These are phyloP conservation scores for Phasianus colchicus DNA, from an alignment of 2,113 vertebrate genomes.

Conservation along the genomic window DNA sequence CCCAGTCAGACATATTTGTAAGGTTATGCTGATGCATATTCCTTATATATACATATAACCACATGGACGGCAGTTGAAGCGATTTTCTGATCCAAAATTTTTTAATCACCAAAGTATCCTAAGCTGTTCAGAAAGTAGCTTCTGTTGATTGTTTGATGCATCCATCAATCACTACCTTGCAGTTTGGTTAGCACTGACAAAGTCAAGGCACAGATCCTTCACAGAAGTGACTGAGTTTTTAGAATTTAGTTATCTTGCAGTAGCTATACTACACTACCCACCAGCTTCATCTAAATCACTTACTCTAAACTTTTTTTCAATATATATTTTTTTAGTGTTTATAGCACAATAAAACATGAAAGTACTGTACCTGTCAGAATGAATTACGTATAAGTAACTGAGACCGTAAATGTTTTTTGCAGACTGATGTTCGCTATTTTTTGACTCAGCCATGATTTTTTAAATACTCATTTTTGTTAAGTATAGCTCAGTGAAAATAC, in stretches of 20 bases:
- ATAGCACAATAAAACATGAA: conserved; percentile 51
- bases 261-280: not conserved
- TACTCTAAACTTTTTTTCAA: conserved; percentile 52
- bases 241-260: conserved; percentile 34
- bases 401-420: not conserved
- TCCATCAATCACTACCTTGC: not conserved
- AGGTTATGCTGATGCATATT: not conserved
- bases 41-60: not conserved
- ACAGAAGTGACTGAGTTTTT: conserved; percentile 33
- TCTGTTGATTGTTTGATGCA: not conserved
- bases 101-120: not conserved
- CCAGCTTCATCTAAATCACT: conserved; percentile 54
- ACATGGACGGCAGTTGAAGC: not conserved
- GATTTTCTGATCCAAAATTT: not conserved
- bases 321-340: conserved; percentile 41
- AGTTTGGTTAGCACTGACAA: not conserved
- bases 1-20: not conserved
- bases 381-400: conserved; percentile 5
- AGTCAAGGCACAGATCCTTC: conserved; percentile 11
- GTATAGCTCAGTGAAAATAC: not conserved
- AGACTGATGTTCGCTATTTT: not conserved
- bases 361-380: conserved; percentile 1
- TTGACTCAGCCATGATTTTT: not conserved
- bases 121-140: not conserved
- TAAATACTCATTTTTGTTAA: not conserved